A percentile compares a stretch with the other conserved stretches of the same genome.
These are phyloP conservation scores for Aculops lycopersici DNA, from an alignment of 1,140 invertebrate species.

Conservation along the genomic window DNA sequence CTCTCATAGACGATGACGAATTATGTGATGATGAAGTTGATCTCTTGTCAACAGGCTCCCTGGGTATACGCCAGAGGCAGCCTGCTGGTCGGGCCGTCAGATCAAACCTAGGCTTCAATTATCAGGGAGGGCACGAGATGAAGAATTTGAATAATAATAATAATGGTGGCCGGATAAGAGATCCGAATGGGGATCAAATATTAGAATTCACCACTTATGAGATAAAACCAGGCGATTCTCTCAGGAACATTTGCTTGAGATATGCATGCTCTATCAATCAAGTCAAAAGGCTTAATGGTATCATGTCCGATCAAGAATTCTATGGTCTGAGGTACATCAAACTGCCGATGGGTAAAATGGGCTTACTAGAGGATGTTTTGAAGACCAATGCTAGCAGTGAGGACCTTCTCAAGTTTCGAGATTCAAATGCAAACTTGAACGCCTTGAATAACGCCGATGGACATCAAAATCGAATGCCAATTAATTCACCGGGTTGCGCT, in stretches of 20 bases:
- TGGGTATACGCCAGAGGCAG: no score
- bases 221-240: background rate
- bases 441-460: background rate
- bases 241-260: background rate
- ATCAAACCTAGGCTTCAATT: no score
- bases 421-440: no score
- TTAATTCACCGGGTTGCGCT: background rate
- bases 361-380: background rate
- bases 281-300: background rate
- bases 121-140: no score
- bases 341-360: background rate
- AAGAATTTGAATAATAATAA: no score
- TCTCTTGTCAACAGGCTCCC: no score
- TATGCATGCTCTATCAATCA: background rate
- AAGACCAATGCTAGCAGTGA: background rate
- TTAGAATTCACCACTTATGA: no score
- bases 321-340: background rate
- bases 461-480: background rate
- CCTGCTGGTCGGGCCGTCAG: no score
- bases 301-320: background rate
- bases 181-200: no score
- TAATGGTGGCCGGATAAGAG: no score
- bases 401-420: background rate
- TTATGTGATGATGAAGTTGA: no score
- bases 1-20: no score